Base-by-base conservation (phyloP, 2,797 vertebrate genomes). In the Channallabes apus region DNA sequence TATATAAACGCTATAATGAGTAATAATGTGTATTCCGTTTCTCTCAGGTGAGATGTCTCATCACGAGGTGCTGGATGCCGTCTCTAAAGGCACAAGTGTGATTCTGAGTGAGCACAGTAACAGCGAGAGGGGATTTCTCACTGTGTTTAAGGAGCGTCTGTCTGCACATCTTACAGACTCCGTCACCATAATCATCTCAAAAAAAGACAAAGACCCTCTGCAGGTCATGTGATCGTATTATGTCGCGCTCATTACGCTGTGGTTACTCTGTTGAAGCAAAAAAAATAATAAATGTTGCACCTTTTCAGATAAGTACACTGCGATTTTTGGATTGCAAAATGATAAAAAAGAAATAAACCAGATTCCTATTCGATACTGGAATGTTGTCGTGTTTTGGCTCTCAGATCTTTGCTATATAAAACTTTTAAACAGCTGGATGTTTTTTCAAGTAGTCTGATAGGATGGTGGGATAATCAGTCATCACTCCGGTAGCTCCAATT, bases 81-180 rank as follows among this genome's bases (percentile, higher is more conserved):
- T 92, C 38, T 95, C 96, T n/a, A 95, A 90, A 8, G 97, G 98
- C 82, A 95, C 95, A 82, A 97, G 92, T 2, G 96, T 99, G 88
- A 93, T 99, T 90, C 96, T 99, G 85, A 97, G 96, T 79, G 98
- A 99, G 80, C 98, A 99, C 65, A 99, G 97, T 92, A 99, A 99
- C 95, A 98, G 97, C 0, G 98, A 99, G 91, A 95, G 98, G 71
- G 98, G 98, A 18, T 99, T 97, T 89, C 94, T 99, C 90, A 84
- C 92, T 0, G 95, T 98, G 76, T 95, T 99, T 90, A 93, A 91
- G 84, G 94, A 96, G 41, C 86, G 89, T 54, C 94, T 99, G 8
- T n/a, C 87, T 0, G 67, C 88, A 38, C 92, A 92, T 75, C 92
- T 99, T 27, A 93, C 95, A 9, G 93, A 95, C 56, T 93, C 92